These are phyloP conservation scores for Empidonax traillii DNA, from an alignment of 2,113 vertebrate species.

Conservation along the genomic window DNA sequence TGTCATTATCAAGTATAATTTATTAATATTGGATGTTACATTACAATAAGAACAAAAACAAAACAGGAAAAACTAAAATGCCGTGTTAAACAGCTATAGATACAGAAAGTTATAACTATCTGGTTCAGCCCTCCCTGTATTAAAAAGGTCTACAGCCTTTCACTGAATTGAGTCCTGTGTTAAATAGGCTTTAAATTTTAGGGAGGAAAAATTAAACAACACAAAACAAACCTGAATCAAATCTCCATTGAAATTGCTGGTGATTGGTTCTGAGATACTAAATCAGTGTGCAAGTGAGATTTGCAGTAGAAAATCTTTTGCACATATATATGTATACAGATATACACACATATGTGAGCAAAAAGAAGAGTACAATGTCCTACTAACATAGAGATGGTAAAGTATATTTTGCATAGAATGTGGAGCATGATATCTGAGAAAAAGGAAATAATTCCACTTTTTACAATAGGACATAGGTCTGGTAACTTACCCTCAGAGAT, in stretches of 20 bases:
- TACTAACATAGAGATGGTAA: neutral
- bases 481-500: neutral
- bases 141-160: neutral
- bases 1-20: fast-evolving
- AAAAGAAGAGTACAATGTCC: neutral
- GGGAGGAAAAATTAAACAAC: neutral
- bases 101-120: neutral
- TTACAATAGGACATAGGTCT: neutral
- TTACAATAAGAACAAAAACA: neutral
- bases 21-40: neutral
- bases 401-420: neutral
- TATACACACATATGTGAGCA: too few relatives aligned
- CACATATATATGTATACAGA: neutral
- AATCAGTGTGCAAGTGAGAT: neutral
- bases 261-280: neutral
- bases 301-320: neutral
- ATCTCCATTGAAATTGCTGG: neutral
- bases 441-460: neutral
- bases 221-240: neutral
- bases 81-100: fast-evolving
- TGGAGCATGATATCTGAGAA: fast-evolving
- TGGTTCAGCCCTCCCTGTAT: neutral
- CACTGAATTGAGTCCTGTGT: neutral
- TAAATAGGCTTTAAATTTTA: neutral
- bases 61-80: neutral